A percentile compares a stretch with the other conserved stretches of the same genome.
Conservation (phyloP, 2,888 invertebrate species). For the Vanessa cardui region DNA sequence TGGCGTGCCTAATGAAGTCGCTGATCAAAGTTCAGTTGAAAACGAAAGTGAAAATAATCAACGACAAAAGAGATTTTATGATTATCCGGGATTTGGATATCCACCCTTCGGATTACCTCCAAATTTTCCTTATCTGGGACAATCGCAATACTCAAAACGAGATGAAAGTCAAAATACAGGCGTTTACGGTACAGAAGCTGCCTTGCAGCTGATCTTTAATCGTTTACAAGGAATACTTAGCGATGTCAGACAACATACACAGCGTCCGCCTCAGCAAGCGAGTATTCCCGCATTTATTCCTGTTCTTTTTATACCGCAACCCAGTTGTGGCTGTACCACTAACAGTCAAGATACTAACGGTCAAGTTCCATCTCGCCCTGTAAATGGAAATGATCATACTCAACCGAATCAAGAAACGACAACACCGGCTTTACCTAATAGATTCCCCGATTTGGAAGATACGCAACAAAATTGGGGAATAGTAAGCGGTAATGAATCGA, state of each 20-base stretch:
- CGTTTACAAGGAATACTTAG: slow-evolving; percentile 42
- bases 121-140: slow-evolving; percentile 31
- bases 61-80: slow-evolving; percentile 51
- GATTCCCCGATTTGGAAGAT: slow-evolving; percentile 61
- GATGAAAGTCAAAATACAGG: slow-evolving; percentile 39
- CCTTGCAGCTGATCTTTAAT: slow-evolving; percentile 40
- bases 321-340: slow-evolving; percentile 33
- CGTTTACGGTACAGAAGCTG: slow-evolving; percentile 40
- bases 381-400: slow-evolving; percentile 19
- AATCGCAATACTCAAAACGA: slow-evolving; percentile 37
- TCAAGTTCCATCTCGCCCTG: slow-evolving; percentile 10
- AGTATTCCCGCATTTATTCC: slow-evolving; percentile 39
- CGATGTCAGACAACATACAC: slow-evolving; percentile 35
- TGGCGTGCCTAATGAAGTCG: slow-evolving; percentile 39
- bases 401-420: slow-evolving; percentile 18
- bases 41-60: slow-evolving; percentile 38
- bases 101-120: slow-evolving; percentile 18
- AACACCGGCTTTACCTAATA: slow-evolving; percentile 47
- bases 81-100: slow-evolving; percentile 41
- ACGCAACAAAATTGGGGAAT: slow-evolving; percentile 63
- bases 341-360: slow-evolving; percentile 3
- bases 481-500: slow-evolving; percentile 52
- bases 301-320: slow-evolving; percentile 35
- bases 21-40: slow-evolving; percentile 44
- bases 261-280: slow-evolving; percentile 25